Evolutionary conservation across 2,888 invertebrate genomes (phyloP).

Genomic region (Alentia gelatinosa): DNA sequence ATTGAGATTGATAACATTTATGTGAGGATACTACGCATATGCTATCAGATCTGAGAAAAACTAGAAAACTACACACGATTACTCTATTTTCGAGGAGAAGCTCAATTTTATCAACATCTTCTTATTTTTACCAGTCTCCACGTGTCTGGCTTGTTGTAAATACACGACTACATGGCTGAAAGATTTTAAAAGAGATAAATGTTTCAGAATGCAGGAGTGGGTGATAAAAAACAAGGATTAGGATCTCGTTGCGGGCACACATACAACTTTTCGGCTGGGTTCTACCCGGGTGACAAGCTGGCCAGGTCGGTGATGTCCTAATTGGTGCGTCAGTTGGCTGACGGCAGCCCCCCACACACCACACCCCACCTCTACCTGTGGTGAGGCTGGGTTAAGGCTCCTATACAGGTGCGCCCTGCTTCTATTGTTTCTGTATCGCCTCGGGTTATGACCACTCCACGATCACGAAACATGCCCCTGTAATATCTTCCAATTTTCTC

Average conservation of each 20-base stretch:
- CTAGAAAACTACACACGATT: too few species aligned
- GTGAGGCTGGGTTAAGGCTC: background rate
- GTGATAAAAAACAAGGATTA: background rate
- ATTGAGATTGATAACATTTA: too few species aligned
- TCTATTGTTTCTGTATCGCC: background rate
- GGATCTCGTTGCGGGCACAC: background rate
- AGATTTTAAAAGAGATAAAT: background rate
- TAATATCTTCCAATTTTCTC: slow-evolving; percentile 31
- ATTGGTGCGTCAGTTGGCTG: background rate
- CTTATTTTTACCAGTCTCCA: too few species aligned
- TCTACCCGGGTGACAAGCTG: background rate
- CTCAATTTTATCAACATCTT: too few species aligned
- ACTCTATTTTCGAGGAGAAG: too few species aligned
- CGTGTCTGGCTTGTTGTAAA: background rate
- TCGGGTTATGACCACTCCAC: background rate
- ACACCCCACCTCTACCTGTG: background rate
- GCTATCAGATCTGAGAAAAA: too few species aligned
- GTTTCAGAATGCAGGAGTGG: background rate
- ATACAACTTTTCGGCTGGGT: background rate
- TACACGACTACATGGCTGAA: background rate
- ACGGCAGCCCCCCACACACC: background rate
- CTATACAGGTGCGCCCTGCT: background rate
- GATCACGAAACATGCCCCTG: slow-evolving; percentile 32
- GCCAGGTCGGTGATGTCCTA: background rate
- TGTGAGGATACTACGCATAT: too few species aligned